Percentiles rank a stretch among this genome's conserved stretches.
These are phyloP conservation scores for Cephus rjabovi DNA, from an alignment of 2,888 invertebrate genomes.

Conservation along the genomic window DNA sequence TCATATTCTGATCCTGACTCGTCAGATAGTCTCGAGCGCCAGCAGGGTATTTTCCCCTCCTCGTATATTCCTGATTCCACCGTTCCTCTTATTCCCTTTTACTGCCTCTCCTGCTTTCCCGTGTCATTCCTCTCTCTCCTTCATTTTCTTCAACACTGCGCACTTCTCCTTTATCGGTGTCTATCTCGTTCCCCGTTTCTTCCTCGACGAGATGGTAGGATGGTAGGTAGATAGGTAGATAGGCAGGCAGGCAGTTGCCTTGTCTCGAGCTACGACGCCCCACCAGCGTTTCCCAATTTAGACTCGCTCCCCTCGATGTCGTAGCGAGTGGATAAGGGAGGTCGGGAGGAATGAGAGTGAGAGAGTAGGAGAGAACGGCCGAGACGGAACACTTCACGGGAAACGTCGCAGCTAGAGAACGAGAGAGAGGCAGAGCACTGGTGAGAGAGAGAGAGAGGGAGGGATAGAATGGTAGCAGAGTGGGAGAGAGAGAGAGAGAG, in stretches of 20 bases:
- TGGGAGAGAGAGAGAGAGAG: constrained; percentile 27
- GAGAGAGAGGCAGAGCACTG: constrained; percentile 33
- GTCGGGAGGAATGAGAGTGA: constrained; percentile 1
- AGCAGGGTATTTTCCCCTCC: constrained; percentile 24
- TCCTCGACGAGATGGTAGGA: background rate
- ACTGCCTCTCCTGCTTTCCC: constrained; percentile 22
- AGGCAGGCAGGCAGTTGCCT: constrained; percentile 37
- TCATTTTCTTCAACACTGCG: background rate
- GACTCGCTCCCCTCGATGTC: constrained; percentile 45
- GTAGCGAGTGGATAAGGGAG: constrained; percentile 20
- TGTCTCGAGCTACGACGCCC: constrained; percentile 41
- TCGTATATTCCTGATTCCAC: constrained; percentile 11
- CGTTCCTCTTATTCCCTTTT: constrained; percentile 21
- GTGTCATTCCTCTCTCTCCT: constrained; percentile 2
- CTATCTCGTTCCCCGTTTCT: background rate
- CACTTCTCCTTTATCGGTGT: background rate
- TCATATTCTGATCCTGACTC: constrained; percentile 30
- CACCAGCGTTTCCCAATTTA: constrained; percentile 56
- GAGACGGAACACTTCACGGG: constrained; percentile 12
- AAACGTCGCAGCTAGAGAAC: constrained; percentile 27
- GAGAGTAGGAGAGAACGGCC: constrained; percentile 7
- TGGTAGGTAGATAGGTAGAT: background rate
- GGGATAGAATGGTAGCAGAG: constrained; percentile 16
- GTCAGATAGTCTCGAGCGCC: constrained; percentile 23
- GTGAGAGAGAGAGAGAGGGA: constrained; percentile 23